Conservation (phyloP, 92 coral and sea anemone species). For the Phenganax stokvisi region DNA sequence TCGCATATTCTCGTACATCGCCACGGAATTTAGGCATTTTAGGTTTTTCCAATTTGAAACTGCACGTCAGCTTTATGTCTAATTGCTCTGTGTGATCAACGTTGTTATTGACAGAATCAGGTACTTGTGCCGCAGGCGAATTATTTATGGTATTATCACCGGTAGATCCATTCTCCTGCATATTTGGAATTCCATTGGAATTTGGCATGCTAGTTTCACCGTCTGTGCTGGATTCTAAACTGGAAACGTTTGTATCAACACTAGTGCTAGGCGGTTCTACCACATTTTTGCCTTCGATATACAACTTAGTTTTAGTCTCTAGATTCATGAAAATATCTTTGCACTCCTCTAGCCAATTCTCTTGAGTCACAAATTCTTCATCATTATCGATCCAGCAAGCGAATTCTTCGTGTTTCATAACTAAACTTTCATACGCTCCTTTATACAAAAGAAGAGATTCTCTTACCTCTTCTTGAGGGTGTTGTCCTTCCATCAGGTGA, state of each 20-base stretch:
- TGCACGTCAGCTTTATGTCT: conserved; percentile 3
- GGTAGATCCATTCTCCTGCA: background rate
- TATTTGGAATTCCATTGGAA: background rate
- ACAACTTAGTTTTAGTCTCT: conserved; percentile 11
- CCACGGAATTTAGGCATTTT: conserved; percentile 47
- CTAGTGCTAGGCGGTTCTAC: background rate
- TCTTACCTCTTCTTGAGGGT: background rate
- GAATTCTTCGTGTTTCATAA: conserved; percentile 18
- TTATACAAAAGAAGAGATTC: conserved; percentile 3
- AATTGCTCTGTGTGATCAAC: background rate
- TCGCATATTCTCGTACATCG: conserved; percentile 49
- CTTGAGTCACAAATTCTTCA: conserved; percentile 9
- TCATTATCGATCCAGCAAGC: background rate
- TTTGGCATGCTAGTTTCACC: background rate
- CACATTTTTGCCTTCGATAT: background rate
- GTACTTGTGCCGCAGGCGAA: conserved; percentile 1
- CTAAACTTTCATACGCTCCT: background rate
- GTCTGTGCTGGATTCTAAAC: background rate
- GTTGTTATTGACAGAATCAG: background rate
- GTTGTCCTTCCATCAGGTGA: background rate
- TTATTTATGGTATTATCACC: background rate
- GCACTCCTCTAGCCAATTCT: conserved; percentile 30
- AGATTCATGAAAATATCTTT: conserved; percentile 15
- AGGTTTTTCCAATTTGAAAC: conserved; percentile 49
- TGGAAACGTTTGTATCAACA: background rate